Percentiles rank a stretch among this genome's conserved stretches.
Evolutionary conservation across 2,888 invertebrate species (phyloP).

Genomic region (Epirrhoe tristata): DNA sequence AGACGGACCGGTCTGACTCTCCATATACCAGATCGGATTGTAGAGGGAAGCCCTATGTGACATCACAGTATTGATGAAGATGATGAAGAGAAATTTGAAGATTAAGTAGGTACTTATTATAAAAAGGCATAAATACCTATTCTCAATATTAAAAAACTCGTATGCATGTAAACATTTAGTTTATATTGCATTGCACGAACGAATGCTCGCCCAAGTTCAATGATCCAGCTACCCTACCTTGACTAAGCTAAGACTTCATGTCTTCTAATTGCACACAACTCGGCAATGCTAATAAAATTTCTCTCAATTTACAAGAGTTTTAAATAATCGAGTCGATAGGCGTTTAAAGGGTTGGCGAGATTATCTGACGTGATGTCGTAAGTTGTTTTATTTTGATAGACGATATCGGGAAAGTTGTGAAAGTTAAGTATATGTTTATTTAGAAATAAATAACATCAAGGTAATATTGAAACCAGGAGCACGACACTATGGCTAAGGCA

Average conservation of each 20-base stretch:
- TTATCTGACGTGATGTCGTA: too few relatives aligned
- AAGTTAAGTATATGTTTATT: background rate
- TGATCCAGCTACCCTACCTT: conserved; percentile 26
- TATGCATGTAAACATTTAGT: background rate
- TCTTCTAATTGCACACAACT: conserved; percentile 19
- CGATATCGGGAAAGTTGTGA: background rate
- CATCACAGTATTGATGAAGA: background rate
- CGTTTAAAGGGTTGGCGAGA: conserved; percentile 8
- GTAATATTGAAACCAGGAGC: too few relatives aligned
- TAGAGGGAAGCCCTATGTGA: conserved; percentile 3
- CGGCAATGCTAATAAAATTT: conserved; percentile 47
- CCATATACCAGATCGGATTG: conserved; percentile 10
- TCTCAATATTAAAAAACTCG: too few relatives aligned
- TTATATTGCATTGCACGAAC: background rate
- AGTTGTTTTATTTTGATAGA: conserved; percentile 13
- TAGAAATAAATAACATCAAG: too few relatives aligned
- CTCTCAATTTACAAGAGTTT: conserved; percentile 37
- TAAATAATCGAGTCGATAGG: conserved; percentile 19
- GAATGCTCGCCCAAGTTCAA: conserved; percentile 16
- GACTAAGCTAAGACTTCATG: conserved; percentile 13
- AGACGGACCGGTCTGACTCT: conserved; percentile 40
- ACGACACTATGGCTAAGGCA: too few relatives aligned
- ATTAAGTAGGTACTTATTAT: too few relatives aligned
- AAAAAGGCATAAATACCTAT: too few relatives aligned
- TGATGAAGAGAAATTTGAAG: too few relatives aligned